Conservation (phyloP, 2,888 invertebrate genomes). For the Spilosoma lubricipeda region DNA sequence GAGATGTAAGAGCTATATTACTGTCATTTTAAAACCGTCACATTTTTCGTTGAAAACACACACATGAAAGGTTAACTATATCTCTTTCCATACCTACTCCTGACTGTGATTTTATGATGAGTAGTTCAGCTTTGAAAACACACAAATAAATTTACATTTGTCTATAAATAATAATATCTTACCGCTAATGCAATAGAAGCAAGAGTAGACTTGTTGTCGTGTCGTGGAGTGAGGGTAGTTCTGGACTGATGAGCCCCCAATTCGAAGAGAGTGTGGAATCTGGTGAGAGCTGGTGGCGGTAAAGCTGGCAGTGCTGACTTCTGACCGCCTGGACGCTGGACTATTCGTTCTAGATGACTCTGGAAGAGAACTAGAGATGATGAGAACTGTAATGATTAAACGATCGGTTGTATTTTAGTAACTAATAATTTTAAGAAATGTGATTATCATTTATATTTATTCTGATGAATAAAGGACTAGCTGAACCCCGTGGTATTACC, state of each 20-base stretch:
- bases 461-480: no score
- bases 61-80: neutral
- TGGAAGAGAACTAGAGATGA: slow-evolving; percentile 62
- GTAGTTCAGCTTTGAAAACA: neutral
- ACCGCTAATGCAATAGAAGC: slow-evolving; percentile 92
- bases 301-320: slow-evolving; percentile 70
- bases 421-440: no score
- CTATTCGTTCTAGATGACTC: slow-evolving; percentile 95
- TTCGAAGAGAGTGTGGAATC: slow-evolving; percentile 95
- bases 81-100: no score
- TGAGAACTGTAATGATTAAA: neutral
- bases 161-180: slow-evolving; percentile 36
- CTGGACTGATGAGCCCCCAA: slow-evolving; percentile 88
- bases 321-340: slow-evolving; percentile 91
- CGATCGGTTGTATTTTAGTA: neutral
- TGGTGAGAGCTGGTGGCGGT: slow-evolving; percentile 83
- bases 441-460: no score
- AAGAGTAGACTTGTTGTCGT: slow-evolving; percentile 89
- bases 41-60: neutral
- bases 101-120: no score
- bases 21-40: no score
- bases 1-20: no score
- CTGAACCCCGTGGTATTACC: no score
- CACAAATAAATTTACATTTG: neutral
- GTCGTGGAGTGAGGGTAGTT: slow-evolving; percentile 78